Percentiles rank a stretch among this genome's conserved stretches.
These are phyloP conservation scores for Amphimallon solstitiale DNA, from an alignment of 2,888 invertebrate genomes.

Conservation along the genomic window DNA sequence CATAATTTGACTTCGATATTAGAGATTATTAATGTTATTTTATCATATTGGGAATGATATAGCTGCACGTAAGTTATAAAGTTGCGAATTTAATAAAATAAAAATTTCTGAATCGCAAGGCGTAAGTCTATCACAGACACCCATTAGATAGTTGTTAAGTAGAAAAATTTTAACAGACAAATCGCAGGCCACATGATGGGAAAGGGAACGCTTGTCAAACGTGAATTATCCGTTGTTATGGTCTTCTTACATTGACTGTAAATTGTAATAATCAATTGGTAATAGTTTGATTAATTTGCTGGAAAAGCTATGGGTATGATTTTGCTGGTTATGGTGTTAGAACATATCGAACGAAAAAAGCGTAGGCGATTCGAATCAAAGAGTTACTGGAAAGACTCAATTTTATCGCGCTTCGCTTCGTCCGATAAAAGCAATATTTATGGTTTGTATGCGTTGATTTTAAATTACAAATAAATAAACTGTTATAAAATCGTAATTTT, in stretches of 20 bases:
- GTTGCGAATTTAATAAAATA: neutral
- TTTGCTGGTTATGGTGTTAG: conserved; percentile 3
- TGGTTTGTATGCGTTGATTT: too few species aligned
- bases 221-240: conserved; percentile 9
- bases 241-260: neutral
- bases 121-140: too few species aligned
- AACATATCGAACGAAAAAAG: conserved; percentile 4
- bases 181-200: neutral
- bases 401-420: neutral
- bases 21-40: too few species aligned
- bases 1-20: too few species aligned
- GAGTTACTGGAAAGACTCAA: neutral
- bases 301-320: conserved; percentile 15
- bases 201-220: conserved; percentile 1
- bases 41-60: too few species aligned
- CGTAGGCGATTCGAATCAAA: conserved; percentile 7
- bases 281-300: conserved; percentile 16
- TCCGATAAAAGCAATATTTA: neutral
- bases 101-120: too few species aligned
- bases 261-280: conserved; percentile 12
- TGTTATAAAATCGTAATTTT: neutral
- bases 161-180: neutral
- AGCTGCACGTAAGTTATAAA: neutral
- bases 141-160: neutral
- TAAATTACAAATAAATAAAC: neutral